Evolutionary conservation across 2,888 invertebrate genomes (phyloP).

Genomic region (Sinopyrophorus schimmeli): DNA sequence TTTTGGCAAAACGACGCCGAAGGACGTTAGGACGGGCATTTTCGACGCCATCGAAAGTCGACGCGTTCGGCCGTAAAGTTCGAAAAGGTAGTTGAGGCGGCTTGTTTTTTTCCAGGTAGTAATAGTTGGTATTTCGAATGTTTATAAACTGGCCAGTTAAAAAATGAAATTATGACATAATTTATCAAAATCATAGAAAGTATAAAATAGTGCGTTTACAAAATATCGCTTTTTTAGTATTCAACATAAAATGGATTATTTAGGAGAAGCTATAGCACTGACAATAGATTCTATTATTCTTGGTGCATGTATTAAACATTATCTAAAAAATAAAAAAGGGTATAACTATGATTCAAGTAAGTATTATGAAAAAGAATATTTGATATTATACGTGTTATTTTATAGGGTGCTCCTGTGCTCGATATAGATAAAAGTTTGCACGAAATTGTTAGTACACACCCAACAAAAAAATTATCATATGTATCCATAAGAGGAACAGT

Average conservation of each 20-base stretch:
- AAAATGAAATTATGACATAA: no score
- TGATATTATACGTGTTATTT: conserved; percentile 18
- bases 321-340: conserved; percentile 75
- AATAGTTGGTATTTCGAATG: no score
- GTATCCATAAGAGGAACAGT: conserved; percentile 76
- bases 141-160: no score
- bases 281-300: conserved; percentile 76
- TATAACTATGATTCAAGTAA: conserved; percentile 71
- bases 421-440: conserved; percentile 68
- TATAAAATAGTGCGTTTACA: no score
- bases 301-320: conserved; percentile 73
- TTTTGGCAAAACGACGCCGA: no score
- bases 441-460: conserved; percentile 63
- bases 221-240: no score
- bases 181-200: no score
- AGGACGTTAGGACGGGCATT: no score
- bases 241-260: conserved; percentile 82
- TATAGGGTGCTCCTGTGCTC: conserved; percentile 70
- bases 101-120: no score
- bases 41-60: no score
- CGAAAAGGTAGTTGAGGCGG: no score
- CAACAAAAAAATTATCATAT: conserved; percentile 70
- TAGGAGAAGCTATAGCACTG: conserved; percentile 74
- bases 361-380: conserved; percentile 16
- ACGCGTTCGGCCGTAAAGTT: no score